Conservation (phyloP, 1,140 invertebrate species). For the Sinella curviseta region DNA sequence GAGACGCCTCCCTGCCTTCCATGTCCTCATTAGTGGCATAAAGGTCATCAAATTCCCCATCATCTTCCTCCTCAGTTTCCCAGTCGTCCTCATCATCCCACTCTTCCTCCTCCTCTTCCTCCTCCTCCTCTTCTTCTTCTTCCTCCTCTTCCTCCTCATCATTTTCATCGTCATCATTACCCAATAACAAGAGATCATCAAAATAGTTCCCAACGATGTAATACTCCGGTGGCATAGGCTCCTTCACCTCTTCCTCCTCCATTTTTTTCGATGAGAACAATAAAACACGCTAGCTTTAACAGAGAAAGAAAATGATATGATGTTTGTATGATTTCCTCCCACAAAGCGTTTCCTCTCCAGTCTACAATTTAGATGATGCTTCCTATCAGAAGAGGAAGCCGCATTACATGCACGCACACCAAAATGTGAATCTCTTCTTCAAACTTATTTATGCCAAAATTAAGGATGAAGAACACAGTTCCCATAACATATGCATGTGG, state of each 20-base stretch:
- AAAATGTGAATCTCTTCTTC: no score
- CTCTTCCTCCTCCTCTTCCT: background rate
- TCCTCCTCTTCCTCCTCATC: constrained; percentile 10
- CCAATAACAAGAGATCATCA: background rate
- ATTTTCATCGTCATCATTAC: background rate
- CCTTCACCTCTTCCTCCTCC: background rate
- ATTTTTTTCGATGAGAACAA: no score
- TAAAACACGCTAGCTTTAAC: no score
- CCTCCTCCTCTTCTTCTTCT: background rate
- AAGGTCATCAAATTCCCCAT: background rate
- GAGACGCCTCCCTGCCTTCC: background rate
- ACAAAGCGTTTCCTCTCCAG: no score
- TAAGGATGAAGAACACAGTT: no score
- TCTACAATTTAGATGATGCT: no score
- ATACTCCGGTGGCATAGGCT: background rate
- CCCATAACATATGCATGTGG: no score
- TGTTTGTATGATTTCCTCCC: no score
- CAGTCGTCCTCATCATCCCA: constrained; percentile 14
- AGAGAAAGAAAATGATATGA: no score
- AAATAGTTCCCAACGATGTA: background rate
- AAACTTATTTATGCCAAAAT: no score
- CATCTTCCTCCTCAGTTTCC: constrained; percentile 14
- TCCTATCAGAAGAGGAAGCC: no score
- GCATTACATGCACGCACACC: no score
- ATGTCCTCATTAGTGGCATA: background rate